Base-by-base conservation (phyloP, 2,888 invertebrate genomes). In the Hipparchia sbordonii region DNA sequence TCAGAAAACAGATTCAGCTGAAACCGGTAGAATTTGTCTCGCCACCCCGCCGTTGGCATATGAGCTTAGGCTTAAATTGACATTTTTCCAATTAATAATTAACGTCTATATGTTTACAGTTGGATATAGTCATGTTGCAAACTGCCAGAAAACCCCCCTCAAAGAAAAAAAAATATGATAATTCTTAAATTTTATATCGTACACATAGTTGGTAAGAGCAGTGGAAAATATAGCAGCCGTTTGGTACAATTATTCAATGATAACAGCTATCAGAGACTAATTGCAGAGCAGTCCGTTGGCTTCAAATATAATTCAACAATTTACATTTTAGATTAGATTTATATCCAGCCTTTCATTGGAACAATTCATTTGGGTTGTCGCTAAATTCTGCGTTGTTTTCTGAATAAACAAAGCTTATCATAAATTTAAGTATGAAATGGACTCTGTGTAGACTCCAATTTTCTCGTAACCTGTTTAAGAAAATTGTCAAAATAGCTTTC, bases 281-380 rank as follows among this genome's bases (percentile, higher is more conserved):
- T 76, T 76, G 72, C 67, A 70, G 59, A 68, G 51, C 67, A 72
- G 72, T 74, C 65, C 74, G 75, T 33, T 60, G 67, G 70, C 72
- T 68, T 73, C 71, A 60, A 75, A 75, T 70, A 76, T 74, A 72
- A 74, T 74, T 70, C 63, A 70, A 67, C 45, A 67, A 74, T 74
- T 72, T 74, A 72, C 74, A 72, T 74, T 72, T 74, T 65, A 72
- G 72, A 74, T 74, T 73, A 73, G 67, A 68, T 71, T 71, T 71
- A 65, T 67, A 75, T 71, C 73, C 73, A 66, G 56, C 59, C 56
- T 73, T 71, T 75, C 67, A 69, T 69, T 74, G n/a, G 39, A 69
- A 65, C 66, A 72, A 74, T 72, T 72, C 51, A 70, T 72, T 52
- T 56, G 68, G 59, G 12, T 71, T 71, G 59, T 68, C 60, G 67